Conservation (phyloP, 2,113 vertebrate genomes). For the Tapirus terrestris region DNA sequence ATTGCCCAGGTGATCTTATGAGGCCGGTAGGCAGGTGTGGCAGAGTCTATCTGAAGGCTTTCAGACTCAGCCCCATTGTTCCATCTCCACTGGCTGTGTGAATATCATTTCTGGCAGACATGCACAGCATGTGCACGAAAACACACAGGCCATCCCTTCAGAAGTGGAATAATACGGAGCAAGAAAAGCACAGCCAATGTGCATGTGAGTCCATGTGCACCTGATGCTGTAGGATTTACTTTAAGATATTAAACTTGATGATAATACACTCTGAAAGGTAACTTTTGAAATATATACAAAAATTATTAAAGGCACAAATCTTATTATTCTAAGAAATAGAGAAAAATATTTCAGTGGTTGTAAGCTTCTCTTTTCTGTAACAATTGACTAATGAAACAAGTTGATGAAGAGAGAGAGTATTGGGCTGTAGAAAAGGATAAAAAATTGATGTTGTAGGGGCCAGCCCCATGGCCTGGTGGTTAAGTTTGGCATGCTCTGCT, state of each 20-base stretch:
- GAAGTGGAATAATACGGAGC: not conserved
- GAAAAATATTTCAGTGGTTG: not conserved
- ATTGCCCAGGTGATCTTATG: not conserved
- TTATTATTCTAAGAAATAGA: not conserved
- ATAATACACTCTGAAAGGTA: not conserved
- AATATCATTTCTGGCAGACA: not conserved
- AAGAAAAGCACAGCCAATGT: not conserved
- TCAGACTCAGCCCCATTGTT: not conserved
- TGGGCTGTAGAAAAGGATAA: not conserved
- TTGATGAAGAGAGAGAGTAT: not conserved
- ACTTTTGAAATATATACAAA: not conserved
- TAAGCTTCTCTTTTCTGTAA: not conserved
- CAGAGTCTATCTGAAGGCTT: not conserved
- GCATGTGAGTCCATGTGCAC: rapidly evolving
- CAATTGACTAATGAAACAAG: not conserved
- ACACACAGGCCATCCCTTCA: not conserved
- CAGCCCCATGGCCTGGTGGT: no score
- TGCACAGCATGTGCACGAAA: not conserved
- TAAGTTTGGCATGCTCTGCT: no score
- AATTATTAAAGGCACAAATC: not conserved
- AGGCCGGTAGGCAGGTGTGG: not conserved
- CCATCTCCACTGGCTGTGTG: not conserved
- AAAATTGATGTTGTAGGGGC: not conserved
- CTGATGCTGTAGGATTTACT: not conserved
- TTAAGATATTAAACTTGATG: not conserved